Evolutionary conservation across 2,888 invertebrate genomes (phyloP), one percentile per base, ranked within the genome.

Genomic region (Choreutis nemorana): DNA sequence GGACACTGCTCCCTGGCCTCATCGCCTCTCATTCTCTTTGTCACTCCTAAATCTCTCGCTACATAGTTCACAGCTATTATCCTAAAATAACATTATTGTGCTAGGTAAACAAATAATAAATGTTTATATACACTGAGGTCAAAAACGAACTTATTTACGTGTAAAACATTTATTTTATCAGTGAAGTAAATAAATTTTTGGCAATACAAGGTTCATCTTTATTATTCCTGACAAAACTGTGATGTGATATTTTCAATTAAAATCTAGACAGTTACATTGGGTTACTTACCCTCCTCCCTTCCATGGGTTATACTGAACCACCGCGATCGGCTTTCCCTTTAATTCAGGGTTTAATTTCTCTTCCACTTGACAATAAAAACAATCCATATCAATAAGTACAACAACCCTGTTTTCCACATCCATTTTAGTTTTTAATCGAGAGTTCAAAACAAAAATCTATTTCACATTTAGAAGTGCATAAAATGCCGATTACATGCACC

Each of bases 321-420:
- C 98, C 30, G 94, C 97, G 35, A 97, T 85, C 1, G 98, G 98
- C 70, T 92, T 90, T 27, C 94, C 96, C 60, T 82, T 81, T 39
- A 92, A 77, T 34, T 83, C 77, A 0, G 97, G 94, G 54, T 91
- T 82, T n/a, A 92, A 70, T 58, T 93, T 88, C 53, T 94, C 92
- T 72, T 99, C 98, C 2, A 99, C 98, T 84, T 98, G 98, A 49
- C 97, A 98, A 66, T 96, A 99, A 72, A 99, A 99, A 71, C 97
- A 97, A 64, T 99, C 98, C 98, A 99, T 98, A 61, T 99, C 98
- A 28, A 99, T 89, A 28, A 99, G 81, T 23, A 91, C 87, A 11
- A 99, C 81, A 11, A 96, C 82, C 41, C 90, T 73, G 37, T 85
- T 84, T 39, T 77, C 71, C 37, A 54, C 57, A 27, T 80, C 63